Percentiles rank a stretch among this genome's conserved stretches.
Evolutionary conservation across 2,113 vertebrate genomes (phyloP).

Genomic region (Antigone vipio): DNA sequence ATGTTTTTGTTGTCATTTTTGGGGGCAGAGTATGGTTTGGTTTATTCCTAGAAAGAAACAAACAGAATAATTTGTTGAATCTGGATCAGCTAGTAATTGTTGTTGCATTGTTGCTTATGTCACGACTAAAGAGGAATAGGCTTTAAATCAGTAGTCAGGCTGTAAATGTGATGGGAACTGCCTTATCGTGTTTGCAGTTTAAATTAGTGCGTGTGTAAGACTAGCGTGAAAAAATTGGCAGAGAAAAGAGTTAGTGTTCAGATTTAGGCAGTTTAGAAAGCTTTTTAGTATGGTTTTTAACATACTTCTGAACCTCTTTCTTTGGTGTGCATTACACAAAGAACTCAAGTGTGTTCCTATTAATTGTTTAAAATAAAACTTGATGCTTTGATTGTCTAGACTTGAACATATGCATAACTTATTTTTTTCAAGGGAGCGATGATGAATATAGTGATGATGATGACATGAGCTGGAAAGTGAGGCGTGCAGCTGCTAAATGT

Average conservation of each 20-base stretch:
- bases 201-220: background rate
- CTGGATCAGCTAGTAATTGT: background rate
- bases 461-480: slow-evolving; percentile 99
- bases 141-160: background rate
- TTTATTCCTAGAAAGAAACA: background rate
- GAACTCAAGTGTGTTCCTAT: background rate
- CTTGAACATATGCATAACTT: slow-evolving; percentile 23
- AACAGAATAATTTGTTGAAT: background rate
- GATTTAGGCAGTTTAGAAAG: background rate
- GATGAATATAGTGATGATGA: slow-evolving; percentile 99
- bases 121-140: background rate
- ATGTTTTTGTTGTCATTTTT: background rate
- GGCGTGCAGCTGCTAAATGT: slow-evolving; percentile 94
- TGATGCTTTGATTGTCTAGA: slow-evolving; percentile 1
- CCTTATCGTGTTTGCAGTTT: background rate
- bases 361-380: background rate
- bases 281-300: background rate
- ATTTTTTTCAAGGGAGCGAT: slow-evolving; percentile 85
- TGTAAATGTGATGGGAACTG: background rate
- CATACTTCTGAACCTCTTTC: background rate
- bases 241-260: background rate
- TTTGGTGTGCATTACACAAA: background rate
- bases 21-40: background rate
- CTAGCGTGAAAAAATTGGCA: background rate
- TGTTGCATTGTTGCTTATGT: background rate